phyloP scores from a whole-genome alignment of 2,797 vertebrate species.

The Pempheris klunzingeri region DNA sequence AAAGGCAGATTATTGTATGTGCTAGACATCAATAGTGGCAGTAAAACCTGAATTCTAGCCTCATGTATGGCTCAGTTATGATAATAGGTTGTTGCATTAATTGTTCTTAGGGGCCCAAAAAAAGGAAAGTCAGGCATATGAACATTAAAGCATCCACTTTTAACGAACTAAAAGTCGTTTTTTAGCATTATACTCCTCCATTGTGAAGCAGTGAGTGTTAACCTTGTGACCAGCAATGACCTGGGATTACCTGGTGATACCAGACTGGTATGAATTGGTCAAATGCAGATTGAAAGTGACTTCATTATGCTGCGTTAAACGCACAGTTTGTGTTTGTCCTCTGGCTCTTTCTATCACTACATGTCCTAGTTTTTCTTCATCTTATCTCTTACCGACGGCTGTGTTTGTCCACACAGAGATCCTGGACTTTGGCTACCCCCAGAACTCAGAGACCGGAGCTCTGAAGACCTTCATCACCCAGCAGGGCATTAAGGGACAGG shows the following conservation, averaged over 20 bases:
- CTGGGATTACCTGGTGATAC: too few species aligned
- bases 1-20: neutral
- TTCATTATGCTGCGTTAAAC: neutral
- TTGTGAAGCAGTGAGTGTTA: neutral
- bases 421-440: conserved; percentile 99
- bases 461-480: conserved; percentile 99
- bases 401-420: conserved; percentile 89
- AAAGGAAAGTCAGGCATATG: neutral
- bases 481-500: conserved; percentile 99
- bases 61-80: neutral
- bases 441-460: conserved; percentile 98
- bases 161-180: neutral
- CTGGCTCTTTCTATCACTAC: neutral
- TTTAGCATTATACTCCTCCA: neutral
- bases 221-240: neutral
- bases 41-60: neutral
- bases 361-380: neutral
- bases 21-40: neutral
- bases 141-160: neutral
- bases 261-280: neutral
- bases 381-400: conserved; percentile 48
- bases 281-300: neutral
- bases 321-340: neutral
- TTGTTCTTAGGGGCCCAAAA: too few species aligned
- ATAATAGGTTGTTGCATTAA: neutral